Evolutionary conservation across 2,888 invertebrate genomes (phyloP).

Genomic region (Tenthredo notha): DNA sequence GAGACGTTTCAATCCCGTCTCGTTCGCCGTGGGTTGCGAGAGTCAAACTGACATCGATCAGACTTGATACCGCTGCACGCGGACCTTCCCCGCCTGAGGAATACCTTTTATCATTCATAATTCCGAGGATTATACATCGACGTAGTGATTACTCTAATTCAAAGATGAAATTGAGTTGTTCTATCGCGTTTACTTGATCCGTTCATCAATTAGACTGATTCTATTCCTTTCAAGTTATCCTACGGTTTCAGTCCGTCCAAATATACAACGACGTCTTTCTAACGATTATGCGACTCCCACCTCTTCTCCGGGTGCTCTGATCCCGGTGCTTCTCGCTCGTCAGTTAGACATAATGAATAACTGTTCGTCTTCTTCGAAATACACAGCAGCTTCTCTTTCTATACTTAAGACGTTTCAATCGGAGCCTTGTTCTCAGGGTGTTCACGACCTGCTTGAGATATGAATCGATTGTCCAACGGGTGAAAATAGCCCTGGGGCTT

Average conservation of each 20-base stretch:
- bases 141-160: not conserved
- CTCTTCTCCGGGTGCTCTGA: not conserved
- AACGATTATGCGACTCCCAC: not conserved
- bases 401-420: conserved; percentile 73
- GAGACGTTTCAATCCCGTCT: conserved; percentile 74
- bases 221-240: not conserved
- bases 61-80: not conserved
- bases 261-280: conserved; percentile 32
- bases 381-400: conserved; percentile 55
- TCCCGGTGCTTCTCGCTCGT: conserved; percentile 18
- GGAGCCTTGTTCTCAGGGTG: conserved; percentile 64
- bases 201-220: not conserved
- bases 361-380: conserved; percentile 32
- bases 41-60: conserved; percentile 51
- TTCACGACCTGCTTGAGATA: conserved; percentile 67
- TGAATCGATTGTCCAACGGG: conserved; percentile 70
- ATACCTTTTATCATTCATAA: conserved; percentile 26
- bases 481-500: conserved; percentile 14
- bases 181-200: not conserved
- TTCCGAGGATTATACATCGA: conserved; percentile 8
- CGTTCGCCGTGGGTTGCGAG: not conserved
- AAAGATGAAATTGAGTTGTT: conserved; percentile 19
- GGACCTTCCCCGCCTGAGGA: not conserved
- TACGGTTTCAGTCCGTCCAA: not conserved
- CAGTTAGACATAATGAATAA: conserved; percentile 24